Evolutionary conservation across 1,140 invertebrate species (phyloP).

Genomic region (Drosophila santomea): DNA sequence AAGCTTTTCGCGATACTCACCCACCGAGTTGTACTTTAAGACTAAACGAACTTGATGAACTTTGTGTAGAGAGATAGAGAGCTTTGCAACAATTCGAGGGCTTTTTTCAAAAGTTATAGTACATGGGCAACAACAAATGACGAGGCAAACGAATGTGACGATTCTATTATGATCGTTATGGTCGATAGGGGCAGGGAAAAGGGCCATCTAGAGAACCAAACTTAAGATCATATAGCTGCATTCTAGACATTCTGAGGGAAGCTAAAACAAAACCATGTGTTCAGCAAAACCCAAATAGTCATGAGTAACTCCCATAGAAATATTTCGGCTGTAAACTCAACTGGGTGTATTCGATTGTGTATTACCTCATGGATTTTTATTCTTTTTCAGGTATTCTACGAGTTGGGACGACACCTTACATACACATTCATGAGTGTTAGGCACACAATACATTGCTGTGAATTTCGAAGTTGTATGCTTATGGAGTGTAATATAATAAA

Average conservation of each 20-base stretch:
- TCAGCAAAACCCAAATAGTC: neutral
- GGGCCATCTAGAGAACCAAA: conserved; percentile 1
- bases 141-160: neutral
- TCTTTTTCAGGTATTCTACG: neutral
- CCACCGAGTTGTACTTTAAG: conserved; percentile 67
- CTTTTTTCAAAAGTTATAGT: conserved; percentile 40
- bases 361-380: neutral
- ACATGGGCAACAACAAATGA: conserved; percentile 12
- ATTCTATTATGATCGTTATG: conserved; percentile 35
- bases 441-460: too few relatives aligned
- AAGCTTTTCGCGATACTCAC: conserved; percentile 64
- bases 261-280: neutral
- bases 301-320: conserved; percentile 4
- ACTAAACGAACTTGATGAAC: conserved; percentile 70
- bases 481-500: too few relatives aligned
- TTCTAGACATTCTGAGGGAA: neutral
- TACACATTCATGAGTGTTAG: too few relatives aligned
- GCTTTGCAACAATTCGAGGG: conserved; percentile 46
- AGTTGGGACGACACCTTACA: too few relatives aligned
- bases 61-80: conserved; percentile 53
- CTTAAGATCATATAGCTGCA: conserved; percentile 15
- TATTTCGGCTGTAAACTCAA: neutral
- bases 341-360: neutral
- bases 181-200: conserved; percentile 10
- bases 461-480: too few relatives aligned